phyloP scores from a whole-genome alignment of 2,797 vertebrate species.

The Tinamus major region DNA sequence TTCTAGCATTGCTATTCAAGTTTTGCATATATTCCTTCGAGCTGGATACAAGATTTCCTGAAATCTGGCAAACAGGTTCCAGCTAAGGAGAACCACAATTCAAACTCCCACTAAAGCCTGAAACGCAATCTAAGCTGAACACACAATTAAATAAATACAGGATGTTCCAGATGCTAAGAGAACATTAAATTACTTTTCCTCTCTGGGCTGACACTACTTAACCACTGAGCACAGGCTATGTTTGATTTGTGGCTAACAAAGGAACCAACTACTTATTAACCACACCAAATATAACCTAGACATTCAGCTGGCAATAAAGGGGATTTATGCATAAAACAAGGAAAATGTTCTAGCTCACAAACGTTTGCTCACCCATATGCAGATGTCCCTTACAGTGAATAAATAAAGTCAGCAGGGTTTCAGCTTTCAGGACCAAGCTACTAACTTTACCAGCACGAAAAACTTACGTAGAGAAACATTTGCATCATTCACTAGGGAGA shows the following conservation, averaged over 20 bases:
- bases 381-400: neutral
- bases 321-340: neutral
- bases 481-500: neutral
- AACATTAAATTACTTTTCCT: constrained; percentile 65
- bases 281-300: neutral
- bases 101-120: constrained; percentile 46
- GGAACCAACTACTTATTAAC: constrained; percentile 16
- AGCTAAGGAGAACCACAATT: constrained; percentile 28
- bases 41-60: constrained; percentile 34
- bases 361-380: neutral
- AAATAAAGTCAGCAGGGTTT: neutral
- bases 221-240: constrained; percentile 35
- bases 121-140: constrained; percentile 66
- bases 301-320: neutral
- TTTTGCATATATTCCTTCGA: constrained; percentile 24
- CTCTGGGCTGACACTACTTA: constrained; percentile 29
- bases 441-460: neutral
- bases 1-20: constrained; percentile 36
- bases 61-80: constrained; percentile 50
- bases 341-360: neutral
- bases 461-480: neutral
- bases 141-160: constrained; percentile 67
- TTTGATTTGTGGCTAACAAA: neutral
- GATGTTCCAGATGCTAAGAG: constrained; percentile 61
- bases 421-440: neutral